Base-by-base conservation (phyloP, 2,113 vertebrate genomes). In the Rhinoderma darwinii region DNA sequence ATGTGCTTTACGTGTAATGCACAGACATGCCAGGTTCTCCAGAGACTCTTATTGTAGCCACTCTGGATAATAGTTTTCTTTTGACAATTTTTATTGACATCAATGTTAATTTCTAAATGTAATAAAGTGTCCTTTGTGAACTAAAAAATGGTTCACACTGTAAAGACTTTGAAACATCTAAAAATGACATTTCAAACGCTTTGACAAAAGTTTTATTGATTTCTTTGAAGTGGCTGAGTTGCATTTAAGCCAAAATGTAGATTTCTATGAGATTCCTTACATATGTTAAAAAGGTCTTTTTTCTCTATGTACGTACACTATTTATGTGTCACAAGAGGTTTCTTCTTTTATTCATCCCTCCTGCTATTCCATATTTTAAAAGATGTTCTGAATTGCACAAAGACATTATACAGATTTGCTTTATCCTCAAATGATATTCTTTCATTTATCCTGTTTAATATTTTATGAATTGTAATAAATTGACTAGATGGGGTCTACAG, bases 381-480 rank as follows among this genome's bases (percentile, higher is more conserved):
- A 86, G 76, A 80, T 79, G 77, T 86, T 85, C 61, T 86, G 84
- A 80, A 79, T 66, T 68, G 32, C 84, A 80, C 74, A 84, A 75
- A 84, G 72, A 77, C 39, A 54, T 72, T 66, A 68, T 72, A 80
- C 61, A 73, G 73, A 86, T 35, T 39, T 35, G 39, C 54, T 35
- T 68, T 86, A 86, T 68, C 54, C 84, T 63, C 44, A 54, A 54
- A 75, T 44, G 70, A 50, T 72, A 86, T 70, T 63, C 59, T 56
- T 54, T 18, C 84, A 70, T 86, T 86, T 79, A 39, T 76, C 59
- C 32, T 56, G 25, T 86, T n/a, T 74, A 87, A 87, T 87, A 73
- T 83, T 88, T 75, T 82, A 59, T 88, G 70, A 88, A 88, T 83
- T 41, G 76, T 82, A 88, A 88, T 76, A 20, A 82, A 59, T 63